Evolutionary conservation across 2,888 invertebrate species (phyloP).

Genomic region (Sinelater perroti): DNA sequence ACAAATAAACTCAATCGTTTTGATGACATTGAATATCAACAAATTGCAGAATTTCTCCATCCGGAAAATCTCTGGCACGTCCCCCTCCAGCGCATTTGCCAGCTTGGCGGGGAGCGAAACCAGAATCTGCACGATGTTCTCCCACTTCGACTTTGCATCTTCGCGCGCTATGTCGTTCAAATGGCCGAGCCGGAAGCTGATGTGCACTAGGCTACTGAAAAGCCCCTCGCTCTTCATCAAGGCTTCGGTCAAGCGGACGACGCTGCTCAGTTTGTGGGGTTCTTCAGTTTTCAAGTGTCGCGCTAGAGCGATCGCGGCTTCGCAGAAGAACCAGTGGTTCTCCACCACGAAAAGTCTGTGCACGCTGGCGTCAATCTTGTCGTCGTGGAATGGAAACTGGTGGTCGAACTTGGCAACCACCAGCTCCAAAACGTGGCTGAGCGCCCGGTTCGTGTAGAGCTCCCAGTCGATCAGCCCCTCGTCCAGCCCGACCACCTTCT

Average conservation of each 20-base stretch:
- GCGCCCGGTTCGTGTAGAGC: slow-evolving; percentile 60
- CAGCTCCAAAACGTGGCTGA: slow-evolving; percentile 63
- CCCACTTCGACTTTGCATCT: slow-evolving; percentile 57
- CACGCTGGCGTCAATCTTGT: slow-evolving; percentile 59
- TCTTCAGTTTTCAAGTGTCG: slow-evolving; percentile 62
- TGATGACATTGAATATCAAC: slow-evolving; percentile 68
- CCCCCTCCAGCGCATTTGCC: slow-evolving; percentile 70
- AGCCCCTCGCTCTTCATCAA: slow-evolving; percentile 67
- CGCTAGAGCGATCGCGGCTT: slow-evolving; percentile 62
- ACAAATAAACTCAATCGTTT: slow-evolving; percentile 69
- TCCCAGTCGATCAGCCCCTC: slow-evolving; percentile 50
- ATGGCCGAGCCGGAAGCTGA: slow-evolving; percentile 26
- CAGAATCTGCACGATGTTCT: slow-evolving; percentile 68
- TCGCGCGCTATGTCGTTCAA: slow-evolving; percentile 35
- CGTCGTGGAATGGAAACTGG: slow-evolving; percentile 66
- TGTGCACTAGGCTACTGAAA: slow-evolving; percentile 60
- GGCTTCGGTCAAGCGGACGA: slow-evolving; percentile 61
- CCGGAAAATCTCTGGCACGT: slow-evolving; percentile 67
- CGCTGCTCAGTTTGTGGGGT: slow-evolving; percentile 52
- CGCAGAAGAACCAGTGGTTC: slow-evolving; percentile 62
- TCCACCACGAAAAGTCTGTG: slow-evolving; percentile 65
- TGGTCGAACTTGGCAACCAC: slow-evolving; percentile 64
- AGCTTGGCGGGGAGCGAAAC: slow-evolving; percentile 75
- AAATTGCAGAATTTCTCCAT: slow-evolving; percentile 67
- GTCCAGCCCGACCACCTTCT: slow-evolving; percentile 70